phyloP scores from a whole-genome alignment of 1,140 invertebrate genomes.

The Macrosteles quadrilineatus region DNA sequence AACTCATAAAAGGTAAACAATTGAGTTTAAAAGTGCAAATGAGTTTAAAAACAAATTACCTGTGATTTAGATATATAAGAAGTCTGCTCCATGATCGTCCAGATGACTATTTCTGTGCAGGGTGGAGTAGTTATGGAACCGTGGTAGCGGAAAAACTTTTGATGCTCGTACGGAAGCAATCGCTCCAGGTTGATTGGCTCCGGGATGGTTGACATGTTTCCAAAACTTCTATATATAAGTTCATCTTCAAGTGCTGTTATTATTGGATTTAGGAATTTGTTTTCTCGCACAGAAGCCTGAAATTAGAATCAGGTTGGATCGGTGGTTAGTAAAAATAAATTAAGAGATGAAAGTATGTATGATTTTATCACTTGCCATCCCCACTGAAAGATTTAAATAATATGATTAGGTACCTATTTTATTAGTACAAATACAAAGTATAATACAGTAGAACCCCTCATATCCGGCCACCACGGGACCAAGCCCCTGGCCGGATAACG shows the following conservation, averaged over 20 bases:
- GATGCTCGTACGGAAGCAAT: slow-evolving; percentile 56
- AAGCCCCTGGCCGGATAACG: no score
- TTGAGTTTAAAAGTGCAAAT: no score
- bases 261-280: neutral
- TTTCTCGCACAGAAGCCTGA: neutral
- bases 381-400: no score
- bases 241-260: slow-evolving; percentile 5
- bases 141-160: slow-evolving; percentile 64
- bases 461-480: no score
- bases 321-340: no score
- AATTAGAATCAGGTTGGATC: no score
- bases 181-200: slow-evolving; percentile 48
- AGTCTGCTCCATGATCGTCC: slow-evolving; percentile 67
- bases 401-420: no score
- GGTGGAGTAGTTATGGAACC: slow-evolving; percentile 76
- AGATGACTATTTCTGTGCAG: slow-evolving; percentile 71
- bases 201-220: slow-evolving; percentile 30
- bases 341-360: no score
- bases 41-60: slow-evolving; percentile 46
- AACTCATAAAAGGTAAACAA: neutral
- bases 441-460: no score
- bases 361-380: no score
- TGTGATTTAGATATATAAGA: slow-evolving; percentile 60
- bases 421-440: no score
- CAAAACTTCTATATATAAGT: neutral